A percentile compares a stretch with the other conserved stretches of the same genome.
These are phyloP conservation scores for Sorex maritimensis DNA, from an alignment of 2,797 vertebrate species.

Conservation along the genomic window DNA sequence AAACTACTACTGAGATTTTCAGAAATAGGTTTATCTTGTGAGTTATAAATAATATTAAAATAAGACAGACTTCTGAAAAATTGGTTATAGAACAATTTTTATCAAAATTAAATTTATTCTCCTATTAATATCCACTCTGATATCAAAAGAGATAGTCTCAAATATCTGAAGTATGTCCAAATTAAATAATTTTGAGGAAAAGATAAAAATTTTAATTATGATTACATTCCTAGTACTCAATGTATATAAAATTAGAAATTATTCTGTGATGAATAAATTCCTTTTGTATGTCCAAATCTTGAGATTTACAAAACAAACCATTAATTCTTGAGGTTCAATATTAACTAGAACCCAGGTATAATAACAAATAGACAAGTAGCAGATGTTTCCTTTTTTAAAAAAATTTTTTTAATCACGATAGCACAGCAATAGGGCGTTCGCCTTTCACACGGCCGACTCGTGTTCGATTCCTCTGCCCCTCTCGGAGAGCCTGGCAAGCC, in stretches of 20 bases:
- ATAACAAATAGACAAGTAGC: conserved; percentile 24
- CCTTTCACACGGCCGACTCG: too few relatives aligned
- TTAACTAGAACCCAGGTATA: neutral
- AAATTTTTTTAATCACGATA: too few relatives aligned
- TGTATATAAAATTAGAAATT: neutral
- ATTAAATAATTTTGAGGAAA: neutral
- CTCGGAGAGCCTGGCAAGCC: too few relatives aligned
- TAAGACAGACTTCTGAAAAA: conserved; percentile 18
- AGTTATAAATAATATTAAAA: conserved; percentile 26
- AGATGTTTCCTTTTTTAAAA: neutral
- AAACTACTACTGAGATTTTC: neutral
- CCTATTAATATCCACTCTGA: neutral
- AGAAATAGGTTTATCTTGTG: neutral
- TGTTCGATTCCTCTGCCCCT: too few relatives aligned
- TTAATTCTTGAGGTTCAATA: neutral
- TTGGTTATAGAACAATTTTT: neutral
- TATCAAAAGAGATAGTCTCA: neutral
- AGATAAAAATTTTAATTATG: conserved; percentile 10
- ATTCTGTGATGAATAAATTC: conserved; percentile 14
- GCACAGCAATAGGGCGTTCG: too few relatives aligned
- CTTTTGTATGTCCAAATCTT: neutral
- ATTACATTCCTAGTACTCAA: neutral
- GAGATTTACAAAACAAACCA: neutral
- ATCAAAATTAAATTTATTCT: neutral
- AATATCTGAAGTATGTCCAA: neutral